Conservation (phyloP, 1,140 invertebrate genomes). For the Papilio dardanus region DNA sequence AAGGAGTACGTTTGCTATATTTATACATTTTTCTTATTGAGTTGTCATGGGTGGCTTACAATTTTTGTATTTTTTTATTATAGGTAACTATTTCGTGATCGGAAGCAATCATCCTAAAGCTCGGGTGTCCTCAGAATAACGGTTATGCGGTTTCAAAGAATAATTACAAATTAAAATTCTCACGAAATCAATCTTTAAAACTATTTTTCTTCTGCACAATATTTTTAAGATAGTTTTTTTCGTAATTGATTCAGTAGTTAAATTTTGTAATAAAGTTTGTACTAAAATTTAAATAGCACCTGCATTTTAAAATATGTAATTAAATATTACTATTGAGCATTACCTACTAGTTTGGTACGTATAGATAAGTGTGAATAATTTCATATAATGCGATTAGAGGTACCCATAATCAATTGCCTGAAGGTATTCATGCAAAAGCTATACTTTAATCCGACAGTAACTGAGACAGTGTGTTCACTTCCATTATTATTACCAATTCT, state of each 20-base stretch:
- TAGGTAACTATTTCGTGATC: slow-evolving; percentile 57
- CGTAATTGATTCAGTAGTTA: too few relatives aligned
- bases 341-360: background rate
- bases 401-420: slow-evolving; percentile 11
- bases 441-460: slow-evolving; percentile 7
- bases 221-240: background rate
- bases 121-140: background rate
- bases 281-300: slow-evolving; percentile 14
- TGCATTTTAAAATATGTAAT: slow-evolving; percentile 21
- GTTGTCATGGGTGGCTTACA: slow-evolving; percentile 13
- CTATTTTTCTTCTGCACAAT: background rate
- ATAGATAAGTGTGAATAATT: slow-evolving; percentile 32
- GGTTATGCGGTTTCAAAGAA: background rate
- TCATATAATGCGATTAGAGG: slow-evolving; percentile 8
- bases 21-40: background rate
- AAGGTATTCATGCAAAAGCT: slow-evolving; percentile 21
- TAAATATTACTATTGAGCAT: slow-evolving; percentile 21
- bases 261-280: too few relatives aligned
- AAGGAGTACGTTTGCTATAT: slow-evolving; percentile 11
- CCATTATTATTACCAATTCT: background rate
- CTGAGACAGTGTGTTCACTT: background rate
- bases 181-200: background rate
- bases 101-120: slow-evolving; percentile 55
- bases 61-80: slow-evolving; percentile 1
- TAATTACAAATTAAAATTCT: background rate